Percentiles rank a stretch among this genome's conserved stretches.
These are phyloP conservation scores for Paramormyrops kingsleyae DNA, from an alignment of 2,113 vertebrate species.

Conservation along the genomic window DNA sequence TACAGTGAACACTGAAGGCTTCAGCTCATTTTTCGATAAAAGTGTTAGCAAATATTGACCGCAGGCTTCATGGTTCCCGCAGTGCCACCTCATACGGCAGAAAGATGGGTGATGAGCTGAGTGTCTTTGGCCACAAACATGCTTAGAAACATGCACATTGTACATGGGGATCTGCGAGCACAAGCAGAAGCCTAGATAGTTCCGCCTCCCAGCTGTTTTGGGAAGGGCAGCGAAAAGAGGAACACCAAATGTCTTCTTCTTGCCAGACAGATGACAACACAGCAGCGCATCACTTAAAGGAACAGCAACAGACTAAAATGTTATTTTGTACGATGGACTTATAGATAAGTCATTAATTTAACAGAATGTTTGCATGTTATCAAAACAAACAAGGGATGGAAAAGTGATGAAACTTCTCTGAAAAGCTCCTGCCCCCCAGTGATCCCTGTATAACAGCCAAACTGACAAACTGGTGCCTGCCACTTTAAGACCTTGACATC, in stretches of 20 bases:
- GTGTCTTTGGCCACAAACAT: neutral
- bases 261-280: neutral
- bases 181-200: neutral
- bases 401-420: neutral
- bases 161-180: neutral
- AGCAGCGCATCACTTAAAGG: neutral
- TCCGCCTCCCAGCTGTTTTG: neutral
- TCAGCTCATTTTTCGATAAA: neutral
- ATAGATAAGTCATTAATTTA: neutral
- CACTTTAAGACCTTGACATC: neutral
- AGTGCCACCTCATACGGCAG: neutral
- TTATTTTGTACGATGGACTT: neutral
- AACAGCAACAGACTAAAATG: neutral
- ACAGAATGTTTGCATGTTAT: neutral
- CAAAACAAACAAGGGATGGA: neutral
- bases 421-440: neutral
- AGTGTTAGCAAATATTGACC: neutral
- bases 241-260: neutral
- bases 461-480: neutral
- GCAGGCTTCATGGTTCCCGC: neutral
- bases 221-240: neutral
- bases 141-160: neutral
- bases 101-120: neutral
- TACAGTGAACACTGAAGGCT: neutral
- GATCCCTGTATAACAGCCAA: neutral